A percentile compares a stretch with the other conserved stretches of the same genome.
These are phyloP conservation scores for Rousettus madagascariensis DNA, from an alignment of 2,797 vertebrate genomes.

Conservation along the genomic window DNA sequence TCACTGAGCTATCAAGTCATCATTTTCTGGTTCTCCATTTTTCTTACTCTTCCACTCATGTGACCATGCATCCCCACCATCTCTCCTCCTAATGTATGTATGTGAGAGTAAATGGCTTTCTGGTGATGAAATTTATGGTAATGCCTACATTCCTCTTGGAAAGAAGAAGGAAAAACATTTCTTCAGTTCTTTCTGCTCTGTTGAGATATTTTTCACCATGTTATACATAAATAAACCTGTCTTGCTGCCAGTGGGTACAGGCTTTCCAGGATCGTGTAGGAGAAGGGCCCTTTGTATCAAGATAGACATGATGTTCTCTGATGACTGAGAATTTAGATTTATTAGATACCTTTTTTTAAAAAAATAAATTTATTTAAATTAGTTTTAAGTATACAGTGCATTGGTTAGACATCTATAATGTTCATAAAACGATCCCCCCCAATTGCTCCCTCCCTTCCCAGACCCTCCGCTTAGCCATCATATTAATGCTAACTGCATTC, in stretches of 20 bases:
- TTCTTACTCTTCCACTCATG: fast-evolving
- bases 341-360: not conserved
- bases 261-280: not conserved
- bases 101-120: not conserved
- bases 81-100: not conserved
- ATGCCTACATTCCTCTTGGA: not conserved
- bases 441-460: too few relatives aligned
- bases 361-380: too few relatives aligned
- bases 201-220: not conserved
- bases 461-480: too few relatives aligned
- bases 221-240: not conserved
- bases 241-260: not conserved
- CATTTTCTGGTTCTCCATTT: not conserved
- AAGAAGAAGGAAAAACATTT: not conserved
- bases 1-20: not conserved
- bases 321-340: not conserved
- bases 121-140: not conserved
- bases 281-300: not conserved
- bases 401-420: too few relatives aligned
- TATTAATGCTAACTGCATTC: too few relatives aligned
- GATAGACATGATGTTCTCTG: not conserved
- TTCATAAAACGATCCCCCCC: too few relatives aligned
- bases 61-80: fast-evolving
- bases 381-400: too few relatives aligned
- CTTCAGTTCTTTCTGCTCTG: not conserved